Conservation (phyloP, 2,888 invertebrate genomes). For the Macrophya annulata region DNA sequence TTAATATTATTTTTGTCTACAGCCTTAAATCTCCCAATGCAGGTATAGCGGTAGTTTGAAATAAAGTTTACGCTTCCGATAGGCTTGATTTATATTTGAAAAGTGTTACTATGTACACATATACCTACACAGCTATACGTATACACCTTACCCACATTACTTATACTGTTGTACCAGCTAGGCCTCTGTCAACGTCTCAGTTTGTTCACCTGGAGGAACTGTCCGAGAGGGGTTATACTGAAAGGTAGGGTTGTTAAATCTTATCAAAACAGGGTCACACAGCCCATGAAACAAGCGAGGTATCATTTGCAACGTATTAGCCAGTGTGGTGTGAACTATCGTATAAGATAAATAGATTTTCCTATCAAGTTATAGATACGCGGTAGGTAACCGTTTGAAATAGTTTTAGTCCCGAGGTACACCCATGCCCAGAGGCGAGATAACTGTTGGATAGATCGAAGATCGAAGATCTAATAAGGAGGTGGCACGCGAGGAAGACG, state of each 20-base stretch:
- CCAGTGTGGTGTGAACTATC: constrained; percentile 66
- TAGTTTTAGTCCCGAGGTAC: constrained; percentile 4
- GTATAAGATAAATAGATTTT: constrained; percentile 60
- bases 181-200: constrained; percentile 10
- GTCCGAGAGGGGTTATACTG: neutral
- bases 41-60: constrained; percentile 68
- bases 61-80: constrained; percentile 70
- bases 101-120: neutral
- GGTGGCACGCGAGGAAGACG: constrained; percentile 11
- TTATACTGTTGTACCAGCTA: neutral
- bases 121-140: neutral
- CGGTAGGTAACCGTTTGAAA: neutral
- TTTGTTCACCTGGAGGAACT: constrained; percentile 18
- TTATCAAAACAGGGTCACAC: constrained; percentile 66
- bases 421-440: neutral
- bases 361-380: neutral
- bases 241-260: constrained; percentile 60
- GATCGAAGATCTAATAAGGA: constrained; percentile 7
- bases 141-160: too few species aligned
- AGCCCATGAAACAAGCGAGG: constrained; percentile 65
- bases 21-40: constrained; percentile 67
- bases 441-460: neutral
- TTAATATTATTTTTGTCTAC: constrained; percentile 72
- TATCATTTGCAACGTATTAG: constrained; percentile 56
- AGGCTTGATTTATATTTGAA: constrained; percentile 30